phyloP scores from a whole-genome alignment of 2,113 vertebrate species.

The Pristiophorus japonicus region DNA sequence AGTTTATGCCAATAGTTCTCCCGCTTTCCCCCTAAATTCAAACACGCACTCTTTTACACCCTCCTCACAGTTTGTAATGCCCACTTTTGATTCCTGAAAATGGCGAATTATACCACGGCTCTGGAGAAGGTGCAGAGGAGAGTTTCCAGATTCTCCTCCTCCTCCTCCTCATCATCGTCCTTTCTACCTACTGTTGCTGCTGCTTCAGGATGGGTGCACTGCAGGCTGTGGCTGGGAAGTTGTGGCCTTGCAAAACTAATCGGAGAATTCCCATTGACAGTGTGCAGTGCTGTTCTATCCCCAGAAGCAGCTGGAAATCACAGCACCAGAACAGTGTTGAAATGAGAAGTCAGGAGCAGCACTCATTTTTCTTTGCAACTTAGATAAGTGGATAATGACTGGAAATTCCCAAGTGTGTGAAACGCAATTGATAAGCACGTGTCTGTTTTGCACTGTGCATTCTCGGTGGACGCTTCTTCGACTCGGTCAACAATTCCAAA shows the following conservation, averaged over 20 bases:
- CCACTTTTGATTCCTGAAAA: background rate
- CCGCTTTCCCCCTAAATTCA: background rate
- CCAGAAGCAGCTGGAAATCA: background rate
- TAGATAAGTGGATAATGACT: background rate
- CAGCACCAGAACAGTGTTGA: background rate
- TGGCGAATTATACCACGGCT: no score
- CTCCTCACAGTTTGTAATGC: background rate
- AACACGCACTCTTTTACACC: background rate
- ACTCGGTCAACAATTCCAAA: background rate
- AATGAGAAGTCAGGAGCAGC: background rate
- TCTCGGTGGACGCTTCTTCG: background rate
- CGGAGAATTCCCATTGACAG: background rate
- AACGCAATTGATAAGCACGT: background rate
- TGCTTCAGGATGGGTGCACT: background rate
- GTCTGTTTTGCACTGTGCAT: background rate
- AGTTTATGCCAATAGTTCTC: background rate
- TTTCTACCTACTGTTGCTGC: background rate
- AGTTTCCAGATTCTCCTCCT: background rate
- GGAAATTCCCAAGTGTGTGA: background rate
- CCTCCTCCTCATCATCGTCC: background rate
- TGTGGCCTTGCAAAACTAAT: background rate
- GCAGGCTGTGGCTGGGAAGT: background rate
- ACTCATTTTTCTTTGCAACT: background rate
- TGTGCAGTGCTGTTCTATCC: background rate
- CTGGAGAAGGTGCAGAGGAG: no score